These are phyloP conservation scores for Holothuria glaberrima DNA, from an alignment of 35 echinoderm and acorn worm species.

Conservation along the genomic window DNA sequence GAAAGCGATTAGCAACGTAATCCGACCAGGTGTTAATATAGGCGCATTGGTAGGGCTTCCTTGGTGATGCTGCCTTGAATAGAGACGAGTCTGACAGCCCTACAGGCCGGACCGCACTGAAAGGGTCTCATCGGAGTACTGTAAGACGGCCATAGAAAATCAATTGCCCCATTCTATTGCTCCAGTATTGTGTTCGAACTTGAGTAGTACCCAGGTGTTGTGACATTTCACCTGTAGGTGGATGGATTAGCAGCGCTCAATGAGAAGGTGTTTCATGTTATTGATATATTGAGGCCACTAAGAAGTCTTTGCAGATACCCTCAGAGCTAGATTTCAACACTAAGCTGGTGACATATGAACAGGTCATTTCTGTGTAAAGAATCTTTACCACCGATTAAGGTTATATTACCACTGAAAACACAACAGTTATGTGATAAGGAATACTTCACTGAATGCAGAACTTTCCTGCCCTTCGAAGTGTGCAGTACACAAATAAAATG, in stretches of 20 bases:
- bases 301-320: background rate
- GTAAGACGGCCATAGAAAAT: slow-evolving; percentile 37
- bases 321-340: no score
- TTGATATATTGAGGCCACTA: slow-evolving; percentile 24
- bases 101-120: slow-evolving; percentile 17
- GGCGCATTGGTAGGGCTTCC: slow-evolving; percentile 13
- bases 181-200: slow-evolving; percentile 19
- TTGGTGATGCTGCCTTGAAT: background rate
- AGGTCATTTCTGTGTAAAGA: no score
- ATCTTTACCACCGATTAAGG: no score
- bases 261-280: slow-evolving; percentile 29
- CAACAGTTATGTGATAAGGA: no score
- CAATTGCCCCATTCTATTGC: background rate
- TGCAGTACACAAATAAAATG: no score
- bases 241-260: slow-evolving; percentile 8
- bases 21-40: slow-evolving; percentile 32
- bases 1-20: slow-evolving; percentile 20
- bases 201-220: slow-evolving; percentile 39
- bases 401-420: no score
- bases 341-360: no score
- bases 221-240: background rate
- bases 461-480: no score
- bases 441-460: no score
- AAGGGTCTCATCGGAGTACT: background rate
- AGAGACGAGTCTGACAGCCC: slow-evolving; percentile 1